Evolutionary conservation across 2,888 invertebrate species (phyloP), one percentile per base, ranked within the genome.

Genomic region (Ligdia adustata): DNA sequence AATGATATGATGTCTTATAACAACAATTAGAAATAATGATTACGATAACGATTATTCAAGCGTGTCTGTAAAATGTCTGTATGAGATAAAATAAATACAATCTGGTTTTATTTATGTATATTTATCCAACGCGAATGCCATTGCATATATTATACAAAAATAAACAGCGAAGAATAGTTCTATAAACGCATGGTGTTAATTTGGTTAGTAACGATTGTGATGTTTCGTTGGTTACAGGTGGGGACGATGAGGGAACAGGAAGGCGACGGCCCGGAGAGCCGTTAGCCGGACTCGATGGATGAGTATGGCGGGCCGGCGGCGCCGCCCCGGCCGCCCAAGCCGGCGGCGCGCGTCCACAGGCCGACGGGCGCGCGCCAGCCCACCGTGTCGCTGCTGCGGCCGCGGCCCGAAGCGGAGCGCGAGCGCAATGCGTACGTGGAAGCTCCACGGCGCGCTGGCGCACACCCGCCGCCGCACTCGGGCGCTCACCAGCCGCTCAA

Each of bases 401-500:
- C 97, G 67, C 92, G 97, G 79, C 97, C 97, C 68, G 95, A 96
- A 84, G 93, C 93, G 79, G 97, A 97, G 81, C 93, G 97, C 77
- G 93, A 94, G 81, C 94, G 94, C 82, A 98, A 98, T 92, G 97
- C 97, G 84, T 98, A 98, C 92, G 97, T 98, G 90, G 98, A 98
- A 86, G 96, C 96, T 63, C 97, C 92, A 92, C 76, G 92, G 51
- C 85, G 91, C 62, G 84, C 91, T 74, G 82, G 85, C 60, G 82
- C 82, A 64, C 87, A 86, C 52, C 72, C 78, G 57, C 72, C 80
- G 59, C 81, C 65, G 52, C 75, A 86, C 81, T 77, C 83, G 70
- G 22, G 83, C 64, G 91, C 91, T 70, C 90, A 91, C 70, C 90
- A 88, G 73, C 83, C 92, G 69, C 89, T 92, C 80, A 92, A 91